A percentile compares a stretch with the other conserved stretches of the same genome.
phyloP scores from a whole-genome alignment of 2,113 vertebrate genomes.

The Petrocephalus microphthalmus region DNA sequence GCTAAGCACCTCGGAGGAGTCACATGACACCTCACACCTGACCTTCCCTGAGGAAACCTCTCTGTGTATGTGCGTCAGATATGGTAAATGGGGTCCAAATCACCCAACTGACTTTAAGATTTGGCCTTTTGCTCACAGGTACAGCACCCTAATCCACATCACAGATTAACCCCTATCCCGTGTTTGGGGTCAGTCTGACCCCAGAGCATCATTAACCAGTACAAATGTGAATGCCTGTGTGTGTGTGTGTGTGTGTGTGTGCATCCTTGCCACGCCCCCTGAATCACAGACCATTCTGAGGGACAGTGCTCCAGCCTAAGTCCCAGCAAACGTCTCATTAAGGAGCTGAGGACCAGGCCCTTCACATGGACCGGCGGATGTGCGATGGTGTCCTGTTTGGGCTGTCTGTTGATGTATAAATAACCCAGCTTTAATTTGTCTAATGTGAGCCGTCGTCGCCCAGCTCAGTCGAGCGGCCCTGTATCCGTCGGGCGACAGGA shows the following conservation, averaged over 20 bases:
- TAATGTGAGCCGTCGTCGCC: constrained; percentile 9
- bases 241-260: too few species aligned
- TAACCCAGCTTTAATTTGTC: constrained; percentile 15
- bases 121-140: too few species aligned
- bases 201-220: too few species aligned
- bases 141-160: too few species aligned
- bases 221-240: neutral
- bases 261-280: neutral
- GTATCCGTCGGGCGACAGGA: constrained; percentile 21
- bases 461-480: constrained; percentile 21
- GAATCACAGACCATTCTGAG: neutral
- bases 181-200: too few species aligned
- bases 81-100: too few species aligned
- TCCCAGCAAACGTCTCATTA: neutral
- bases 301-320: neutral
- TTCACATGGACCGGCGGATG: neutral
- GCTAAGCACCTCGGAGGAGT: too few species aligned
- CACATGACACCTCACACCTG: too few species aligned
- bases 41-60: too few species aligned
- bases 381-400: neutral
- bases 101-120: too few species aligned
- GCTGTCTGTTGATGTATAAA: constrained; percentile 17
- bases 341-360: neutral
- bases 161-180: neutral
- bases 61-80: neutral